Percentiles rank a stretch among this genome's conserved stretches.
These are phyloP conservation scores for Callosobruchus maculatus DNA, from an alignment of 2,888 invertebrate species.

Conservation along the genomic window DNA sequence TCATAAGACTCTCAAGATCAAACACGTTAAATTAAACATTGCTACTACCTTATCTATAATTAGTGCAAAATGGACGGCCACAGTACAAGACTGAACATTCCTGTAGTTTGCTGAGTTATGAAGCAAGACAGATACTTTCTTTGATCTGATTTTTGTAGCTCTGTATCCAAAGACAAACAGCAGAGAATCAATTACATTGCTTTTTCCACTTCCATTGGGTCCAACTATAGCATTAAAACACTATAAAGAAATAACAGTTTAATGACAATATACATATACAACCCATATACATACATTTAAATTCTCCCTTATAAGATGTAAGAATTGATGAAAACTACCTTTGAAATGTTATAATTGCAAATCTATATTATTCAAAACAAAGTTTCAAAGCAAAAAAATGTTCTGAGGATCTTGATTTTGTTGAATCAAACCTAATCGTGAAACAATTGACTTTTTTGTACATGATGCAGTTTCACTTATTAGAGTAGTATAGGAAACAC, in stretches of 20 bases:
- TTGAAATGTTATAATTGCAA: no score
- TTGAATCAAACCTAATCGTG: no score
- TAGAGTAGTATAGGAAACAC: no score
- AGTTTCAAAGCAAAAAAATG: no score
- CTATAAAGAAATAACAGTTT: constrained; percentile 50
- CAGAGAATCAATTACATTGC: constrained; percentile 98
- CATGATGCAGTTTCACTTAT: no score
- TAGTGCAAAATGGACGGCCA: constrained; percentile 83
- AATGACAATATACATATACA: no score
- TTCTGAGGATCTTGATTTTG: no score
- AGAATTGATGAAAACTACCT: no score
- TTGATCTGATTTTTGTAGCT: constrained; percentile 91
- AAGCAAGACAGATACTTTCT: constrained; percentile 88
- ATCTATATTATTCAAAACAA: no score
- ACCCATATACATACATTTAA: no score
- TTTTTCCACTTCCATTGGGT: constrained; percentile 98
- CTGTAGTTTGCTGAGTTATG: constrained; percentile 83
- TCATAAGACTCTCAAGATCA: constrained; percentile 49
- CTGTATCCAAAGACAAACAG: constrained; percentile 98
- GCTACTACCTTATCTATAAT: constrained; percentile 69
- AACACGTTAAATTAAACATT: neutral
- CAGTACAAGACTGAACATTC: constrained; percentile 75
- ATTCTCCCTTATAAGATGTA: no score
- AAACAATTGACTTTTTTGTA: no score
- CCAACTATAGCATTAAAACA: constrained; percentile 96